A percentile compares a stretch with the other conserved stretches of the same genome.
Conservation (phyloP, 2,888 invertebrate species). For the Leptinotarsa tumamoca region DNA sequence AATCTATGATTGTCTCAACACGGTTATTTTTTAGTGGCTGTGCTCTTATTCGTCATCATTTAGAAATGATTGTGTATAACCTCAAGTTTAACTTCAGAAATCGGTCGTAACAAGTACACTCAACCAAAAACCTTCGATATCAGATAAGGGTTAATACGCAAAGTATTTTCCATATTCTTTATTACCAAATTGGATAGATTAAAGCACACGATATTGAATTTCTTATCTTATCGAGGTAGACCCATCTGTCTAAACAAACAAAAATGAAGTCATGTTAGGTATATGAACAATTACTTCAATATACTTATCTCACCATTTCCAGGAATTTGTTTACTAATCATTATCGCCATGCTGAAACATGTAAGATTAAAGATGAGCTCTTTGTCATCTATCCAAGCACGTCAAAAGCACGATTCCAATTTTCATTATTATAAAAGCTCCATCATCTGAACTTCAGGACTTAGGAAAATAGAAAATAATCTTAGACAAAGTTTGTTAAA, state of each 20-base stretch:
- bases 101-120: constrained; percentile 17
- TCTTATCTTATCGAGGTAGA: constrained; percentile 57
- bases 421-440: too few species aligned
- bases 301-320: constrained; percentile 36
- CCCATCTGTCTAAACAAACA: constrained; percentile 58
- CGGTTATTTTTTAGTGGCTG: too few species aligned
- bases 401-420: not conserved
- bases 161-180: constrained; percentile 57
- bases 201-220: constrained; percentile 55
- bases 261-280: constrained; percentile 46
- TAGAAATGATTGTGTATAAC: not conserved
- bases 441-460: too few species aligned
- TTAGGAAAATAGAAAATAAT: too few species aligned
- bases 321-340: constrained; percentile 39
- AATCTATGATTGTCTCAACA: too few species aligned
- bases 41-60: too few species aligned
- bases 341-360: constrained; percentile 37
- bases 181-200: constrained; percentile 57
- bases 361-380: constrained; percentile 36
- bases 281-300: constrained; percentile 42
- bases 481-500: too few species aligned
- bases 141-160: constrained; percentile 50
- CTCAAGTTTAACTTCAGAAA: constrained; percentile 3
- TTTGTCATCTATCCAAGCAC: not conserved
- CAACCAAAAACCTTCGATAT: constrained; percentile 44